Evolutionary conservation across 2,113 vertebrate species (phyloP).

Genomic region (Otocyon megalotis): DNA sequence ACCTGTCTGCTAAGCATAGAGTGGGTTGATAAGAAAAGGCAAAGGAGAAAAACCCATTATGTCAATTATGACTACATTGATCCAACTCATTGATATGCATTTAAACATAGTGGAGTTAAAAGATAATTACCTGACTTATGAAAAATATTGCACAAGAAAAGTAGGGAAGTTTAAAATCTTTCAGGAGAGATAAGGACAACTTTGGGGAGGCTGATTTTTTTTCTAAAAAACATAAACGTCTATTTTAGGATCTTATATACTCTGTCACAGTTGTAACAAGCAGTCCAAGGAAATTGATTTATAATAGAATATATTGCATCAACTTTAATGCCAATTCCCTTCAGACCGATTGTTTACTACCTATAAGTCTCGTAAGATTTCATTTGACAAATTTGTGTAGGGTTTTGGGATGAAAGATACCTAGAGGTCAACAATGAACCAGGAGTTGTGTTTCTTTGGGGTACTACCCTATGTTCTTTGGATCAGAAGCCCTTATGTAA

Average conservation of each 20-base stretch:
- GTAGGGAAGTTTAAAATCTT: conserved; percentile 18
- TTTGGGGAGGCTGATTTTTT: background rate
- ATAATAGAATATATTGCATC: background rate
- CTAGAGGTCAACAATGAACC: background rate
- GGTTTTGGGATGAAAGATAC: background rate
- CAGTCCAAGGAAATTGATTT: background rate
- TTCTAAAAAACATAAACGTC: background rate
- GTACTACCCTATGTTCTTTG: background rate
- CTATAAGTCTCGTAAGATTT: background rate
- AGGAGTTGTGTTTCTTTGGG: background rate
- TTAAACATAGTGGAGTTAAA: conserved; percentile 57
- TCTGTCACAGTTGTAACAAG: background rate
- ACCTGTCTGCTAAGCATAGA: background rate
- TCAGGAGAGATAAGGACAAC: background rate
- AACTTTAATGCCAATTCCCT: background rate
- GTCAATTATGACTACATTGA: conserved; percentile 20
- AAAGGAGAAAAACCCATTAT: conserved; percentile 35
- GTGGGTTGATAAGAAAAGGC: conserved; percentile 57
- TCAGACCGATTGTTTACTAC: background rate
- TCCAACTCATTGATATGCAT: background rate
- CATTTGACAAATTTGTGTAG: background rate
- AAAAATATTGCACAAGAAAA: background rate
- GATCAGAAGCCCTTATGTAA: background rate
- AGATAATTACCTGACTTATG: conserved; percentile 50
- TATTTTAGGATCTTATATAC: background rate